Evolutionary conservation across 2,888 invertebrate genomes (phyloP), one percentile per base, ranked within the genome.

Genomic region (Cloeon dipterum): DNA sequence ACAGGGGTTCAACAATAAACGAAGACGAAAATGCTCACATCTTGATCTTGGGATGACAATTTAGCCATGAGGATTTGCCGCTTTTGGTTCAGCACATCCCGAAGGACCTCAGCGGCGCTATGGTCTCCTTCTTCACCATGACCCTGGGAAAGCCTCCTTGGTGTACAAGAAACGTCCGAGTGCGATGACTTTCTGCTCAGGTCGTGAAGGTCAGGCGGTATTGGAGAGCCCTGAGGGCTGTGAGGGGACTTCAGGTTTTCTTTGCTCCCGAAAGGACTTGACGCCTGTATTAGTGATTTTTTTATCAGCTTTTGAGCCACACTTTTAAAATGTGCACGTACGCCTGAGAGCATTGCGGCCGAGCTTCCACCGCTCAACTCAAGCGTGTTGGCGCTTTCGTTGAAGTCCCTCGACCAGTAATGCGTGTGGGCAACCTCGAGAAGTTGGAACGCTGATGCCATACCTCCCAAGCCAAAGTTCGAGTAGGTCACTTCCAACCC

Each of bases 371-470:
- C 56, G 13, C 41, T 43, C 14, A 46, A 44, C 25, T 52, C 53
- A 10, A 50, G 38, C 13, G 13, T 14, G 20, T 48, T 46, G 18
- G 58, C 56, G 11, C 29, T 26, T 40, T 68, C 70, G 0, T 68
- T 63, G 7, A 83, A 54, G 53, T 88, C 88, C 51, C 83, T 81
- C 46, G 79, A 81, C 88, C 91, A 93, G 55, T 79, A 99, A 59
- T 98, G 96, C 0, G 98, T 99, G 56, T 99, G 96, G 3, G 91
- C 86, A 52, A 99, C 91, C 65, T 99, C 98, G 49, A 96, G 75
- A 44, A 96, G 66, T 59, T 93, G 89, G 57, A 91, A 94, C 16
- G 88, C 86, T 0, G 93, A 89, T 3, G 93, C 91, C 82, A 94
- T 89, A 17, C 98, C 98, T 23, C 94, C 94, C 2, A 89, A 65